A percentile compares a stretch with the other conserved stretches of the same genome.
These are phyloP conservation scores for Ornithoptera alexandrae DNA, from an alignment of 2,888 invertebrate genomes.

Conservation along the genomic window DNA sequence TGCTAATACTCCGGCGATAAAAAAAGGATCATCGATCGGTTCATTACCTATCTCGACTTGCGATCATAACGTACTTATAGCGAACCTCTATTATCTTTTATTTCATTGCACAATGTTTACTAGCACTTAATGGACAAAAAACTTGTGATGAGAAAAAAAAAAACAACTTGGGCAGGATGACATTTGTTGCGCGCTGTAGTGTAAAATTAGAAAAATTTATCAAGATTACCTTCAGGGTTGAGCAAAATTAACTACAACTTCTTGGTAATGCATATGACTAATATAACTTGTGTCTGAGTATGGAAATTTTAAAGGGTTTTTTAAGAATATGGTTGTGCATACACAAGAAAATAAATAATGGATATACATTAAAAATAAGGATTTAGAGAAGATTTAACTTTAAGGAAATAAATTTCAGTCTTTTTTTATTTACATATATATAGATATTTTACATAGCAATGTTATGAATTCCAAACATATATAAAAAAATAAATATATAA, in stretches of 20 bases:
- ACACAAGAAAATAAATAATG: too few relatives aligned
- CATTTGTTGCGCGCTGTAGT: constrained; percentile 46
- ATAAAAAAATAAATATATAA: too few relatives aligned
- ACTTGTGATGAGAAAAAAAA: constrained; percentile 33
- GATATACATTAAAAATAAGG: too few relatives aligned
- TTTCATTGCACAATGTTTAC: constrained; percentile 34
- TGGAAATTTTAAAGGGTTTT: not conserved
- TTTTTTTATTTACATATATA: too few relatives aligned
- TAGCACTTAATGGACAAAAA: constrained; percentile 36
- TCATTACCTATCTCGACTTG: not conserved
- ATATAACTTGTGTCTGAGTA: not conserved
- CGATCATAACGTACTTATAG: not conserved
- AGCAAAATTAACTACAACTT: constrained; percentile 23
- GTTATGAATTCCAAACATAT: too few relatives aligned
- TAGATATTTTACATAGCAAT: too few relatives aligned
- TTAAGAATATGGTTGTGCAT: not conserved
- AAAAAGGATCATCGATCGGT: not conserved
- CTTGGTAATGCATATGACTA: constrained; percentile 21
- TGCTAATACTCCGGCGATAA: not conserved
- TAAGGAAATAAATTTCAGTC: too few relatives aligned
- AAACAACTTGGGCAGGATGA: constrained; percentile 42
- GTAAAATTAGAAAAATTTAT: constrained; percentile 40
- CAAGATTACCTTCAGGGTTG: constrained; percentile 31
- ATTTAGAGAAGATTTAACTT: too few relatives aligned
- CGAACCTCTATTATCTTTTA: constrained; percentile 28